Percentiles rank a stretch among this genome's conserved stretches.
Conservation (phyloP, 30 jellyfish, hydroid and myxozoan species). For the Chironex yamaguchii region DNA sequence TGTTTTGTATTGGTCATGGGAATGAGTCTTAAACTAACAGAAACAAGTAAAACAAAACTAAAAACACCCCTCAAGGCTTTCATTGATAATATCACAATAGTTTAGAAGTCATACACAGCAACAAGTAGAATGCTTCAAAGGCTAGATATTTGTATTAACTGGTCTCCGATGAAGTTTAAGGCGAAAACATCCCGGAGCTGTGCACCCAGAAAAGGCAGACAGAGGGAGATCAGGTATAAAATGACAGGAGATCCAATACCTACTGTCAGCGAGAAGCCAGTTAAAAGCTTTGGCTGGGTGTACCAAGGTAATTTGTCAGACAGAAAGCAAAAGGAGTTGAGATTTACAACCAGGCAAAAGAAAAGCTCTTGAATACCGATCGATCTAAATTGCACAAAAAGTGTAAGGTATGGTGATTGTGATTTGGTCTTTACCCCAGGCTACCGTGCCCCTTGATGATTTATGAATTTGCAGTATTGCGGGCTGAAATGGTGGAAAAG, state of each 20-base stretch:
- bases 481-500: background rate
- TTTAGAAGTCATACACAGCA: background rate
- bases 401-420: background rate
- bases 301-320: background rate
- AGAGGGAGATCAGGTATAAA: background rate
- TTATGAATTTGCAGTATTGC: background rate
- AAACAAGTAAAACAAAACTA: background rate
- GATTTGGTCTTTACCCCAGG: conserved; percentile 4
- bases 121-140: background rate
- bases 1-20: background rate
- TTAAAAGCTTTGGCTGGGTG: background rate
- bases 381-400: background rate
- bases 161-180: conserved; percentile 3
- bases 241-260: background rate
- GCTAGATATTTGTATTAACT: background rate
- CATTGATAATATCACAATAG: background rate
- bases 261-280: conserved; percentile 4
- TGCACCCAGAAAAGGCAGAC: background rate
- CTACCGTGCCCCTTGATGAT: conserved; percentile 1
- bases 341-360: background rate
- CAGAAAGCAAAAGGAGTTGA: background rate
- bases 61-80: background rate
- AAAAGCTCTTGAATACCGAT: background rate
- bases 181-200: background rate
- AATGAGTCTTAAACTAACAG: background rate